Conservation (phyloP, 2,113 vertebrate genomes). For the Toxotes chatareus region DNA sequence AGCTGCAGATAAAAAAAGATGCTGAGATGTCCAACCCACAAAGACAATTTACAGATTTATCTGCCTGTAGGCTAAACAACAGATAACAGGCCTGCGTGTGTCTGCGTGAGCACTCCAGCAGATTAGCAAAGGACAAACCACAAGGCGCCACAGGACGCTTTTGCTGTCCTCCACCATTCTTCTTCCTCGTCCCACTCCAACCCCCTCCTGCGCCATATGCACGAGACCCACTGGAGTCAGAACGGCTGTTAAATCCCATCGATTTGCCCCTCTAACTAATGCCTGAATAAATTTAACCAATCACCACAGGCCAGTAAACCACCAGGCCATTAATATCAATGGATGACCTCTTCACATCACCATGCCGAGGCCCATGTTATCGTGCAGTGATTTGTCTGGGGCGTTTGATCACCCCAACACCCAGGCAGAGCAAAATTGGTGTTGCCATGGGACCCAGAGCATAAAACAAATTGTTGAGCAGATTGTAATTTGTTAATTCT, state of each 20-base stretch:
- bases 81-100: slow-evolving; percentile 26
- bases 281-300: slow-evolving; percentile 76
- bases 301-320: slow-evolving; percentile 72
- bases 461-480: slow-evolving; percentile 17
- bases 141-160: not conserved
- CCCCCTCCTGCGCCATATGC: not conserved
- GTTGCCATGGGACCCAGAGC: slow-evolving; percentile 25
- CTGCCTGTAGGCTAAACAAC: slow-evolving; percentile 39
- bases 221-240: slow-evolving; percentile 32
- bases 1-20: slow-evolving; percentile 33
- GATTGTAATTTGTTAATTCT: slow-evolving; percentile 26
- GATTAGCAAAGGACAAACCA: slow-evolving; percentile 47
- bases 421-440: slow-evolving; percentile 12
- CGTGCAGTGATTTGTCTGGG: slow-evolving; percentile 37
- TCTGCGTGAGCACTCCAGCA: not conserved
- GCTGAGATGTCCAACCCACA: slow-evolving; percentile 14
- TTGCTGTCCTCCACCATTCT: slow-evolving; percentile 2
- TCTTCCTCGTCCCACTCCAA: no score
- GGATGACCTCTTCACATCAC: slow-evolving; percentile 55
- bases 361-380: slow-evolving; percentile 18
- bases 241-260: slow-evolving; percentile 64
- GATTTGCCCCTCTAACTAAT: slow-evolving; percentile 74
- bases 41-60: not conserved
- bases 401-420: slow-evolving; percentile 36
- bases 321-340: slow-evolving; percentile 67